phyloP scores from a whole-genome alignment of 2,113 vertebrate genomes.

The Verasper variegatus region DNA sequence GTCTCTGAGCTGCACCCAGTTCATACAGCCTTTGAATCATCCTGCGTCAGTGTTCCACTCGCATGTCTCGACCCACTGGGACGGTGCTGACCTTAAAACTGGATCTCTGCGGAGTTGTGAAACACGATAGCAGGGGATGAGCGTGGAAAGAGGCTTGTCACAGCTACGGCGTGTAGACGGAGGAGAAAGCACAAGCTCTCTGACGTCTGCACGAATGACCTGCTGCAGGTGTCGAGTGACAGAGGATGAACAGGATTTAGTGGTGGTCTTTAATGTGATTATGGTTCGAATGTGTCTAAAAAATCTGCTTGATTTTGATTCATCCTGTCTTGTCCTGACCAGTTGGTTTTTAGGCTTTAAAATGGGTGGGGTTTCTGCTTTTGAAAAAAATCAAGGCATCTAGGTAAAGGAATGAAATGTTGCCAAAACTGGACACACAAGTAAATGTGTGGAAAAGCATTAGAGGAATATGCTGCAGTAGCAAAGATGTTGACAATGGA shows the following conservation, averaged over 20 bases:
- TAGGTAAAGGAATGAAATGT: not conserved
- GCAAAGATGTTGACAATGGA: slow-evolving; percentile 1
- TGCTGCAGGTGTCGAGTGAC: slow-evolving; percentile 8
- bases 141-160: slow-evolving; percentile 32
- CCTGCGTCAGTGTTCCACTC: not conserved
- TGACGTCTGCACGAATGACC: not conserved
- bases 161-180: slow-evolving; percentile 2
- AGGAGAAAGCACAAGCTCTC: not conserved
- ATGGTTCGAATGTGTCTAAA: slow-evolving; percentile 3
- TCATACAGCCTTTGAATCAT: not conserved
- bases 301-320: not conserved
- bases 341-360: not conserved
- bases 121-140: slow-evolving; percentile 35
- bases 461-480: not conserved
- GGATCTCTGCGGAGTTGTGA: slow-evolving; percentile 22
- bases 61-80: not conserved
- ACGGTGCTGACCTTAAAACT: slow-evolving; percentile 17
- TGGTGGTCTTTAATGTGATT: not conserved
- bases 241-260: not conserved
- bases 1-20: slow-evolving; percentile 3
- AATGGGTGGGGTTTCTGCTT: not conserved
- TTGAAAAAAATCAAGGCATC: not conserved
- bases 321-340: not conserved
- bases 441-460: not conserved
- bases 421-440: not conserved